Percentiles rank a stretch among this genome's conserved stretches.
Conservation (phyloP, 1,140 invertebrate species). For the Metopolophium dirhodum region DNA sequence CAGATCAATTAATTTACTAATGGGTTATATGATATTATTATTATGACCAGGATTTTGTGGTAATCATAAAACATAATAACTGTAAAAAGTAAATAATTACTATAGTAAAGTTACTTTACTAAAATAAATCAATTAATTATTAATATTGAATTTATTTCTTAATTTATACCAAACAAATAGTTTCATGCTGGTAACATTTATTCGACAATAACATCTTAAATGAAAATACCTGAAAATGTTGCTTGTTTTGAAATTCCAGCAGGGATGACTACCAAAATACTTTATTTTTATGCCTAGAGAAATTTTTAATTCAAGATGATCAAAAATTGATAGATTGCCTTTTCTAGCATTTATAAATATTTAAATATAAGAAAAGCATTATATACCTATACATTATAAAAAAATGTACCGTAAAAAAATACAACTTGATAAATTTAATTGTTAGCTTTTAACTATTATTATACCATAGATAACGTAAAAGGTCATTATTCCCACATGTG, state of each 20-base stretch:
- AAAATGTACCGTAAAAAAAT: background rate
- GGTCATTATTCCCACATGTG: background rate
- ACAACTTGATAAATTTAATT: background rate
- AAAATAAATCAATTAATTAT: background rate
- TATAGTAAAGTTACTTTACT: background rate
- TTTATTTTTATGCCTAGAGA: slow-evolving; percentile 38
- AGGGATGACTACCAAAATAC: slow-evolving; percentile 19
- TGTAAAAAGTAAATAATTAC: background rate
- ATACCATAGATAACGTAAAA: background rate
- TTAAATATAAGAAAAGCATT: background rate
- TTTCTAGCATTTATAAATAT: background rate
- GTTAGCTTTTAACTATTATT: background rate
- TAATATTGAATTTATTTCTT: background rate
- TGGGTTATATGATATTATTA: slow-evolving; percentile 17
- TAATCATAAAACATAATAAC: background rate
- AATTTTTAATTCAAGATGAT: slow-evolving; percentile 23
- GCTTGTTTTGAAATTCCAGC: background rate
- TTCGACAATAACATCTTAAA: slow-evolving; percentile 8
- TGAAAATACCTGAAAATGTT: slow-evolving; percentile 36
- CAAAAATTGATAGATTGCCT: background rate
- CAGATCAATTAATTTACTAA: background rate
- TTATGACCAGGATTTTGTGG: background rate
- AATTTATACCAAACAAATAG: slow-evolving; percentile 30
- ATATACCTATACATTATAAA: background rate
- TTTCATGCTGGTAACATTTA: slow-evolving; percentile 37